Evolutionary conservation across 2,888 invertebrate species (phyloP), one percentile per base, ranked within the genome.

Genomic region (Periphyllus acericola): DNA sequence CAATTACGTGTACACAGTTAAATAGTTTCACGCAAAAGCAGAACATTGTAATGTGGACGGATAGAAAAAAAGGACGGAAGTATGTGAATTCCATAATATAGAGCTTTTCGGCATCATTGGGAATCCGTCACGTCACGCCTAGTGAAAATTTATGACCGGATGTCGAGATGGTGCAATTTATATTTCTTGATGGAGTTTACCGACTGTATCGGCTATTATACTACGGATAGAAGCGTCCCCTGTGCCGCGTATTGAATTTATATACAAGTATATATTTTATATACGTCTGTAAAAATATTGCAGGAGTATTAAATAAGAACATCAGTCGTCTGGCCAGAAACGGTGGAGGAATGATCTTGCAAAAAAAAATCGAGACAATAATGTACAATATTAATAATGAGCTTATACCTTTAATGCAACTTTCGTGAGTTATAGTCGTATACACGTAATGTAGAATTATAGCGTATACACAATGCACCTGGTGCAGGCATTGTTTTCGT

Each of bases 121-220:
- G 9, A 55, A n/a, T 17, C 46, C 32, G n/a, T 52, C 46, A 72
- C 32, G n/a, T 52, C 46, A 72, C 52, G 17, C n/a, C 52, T 34
- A 17, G 34, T 55, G n/a, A 36, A 83, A 72, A 83, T 72, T 17
- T 55, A 83, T 34, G 52, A 72, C 72, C 72, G 83, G 83, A 83
- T 34, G 72, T 72, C 19, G 36, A 34, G 29, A 72, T 3, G 36
- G 36, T 25, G 29, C 21, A 36, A 75, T 83, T 83, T 75, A 83
- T 75, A 40, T 75, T 72, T 60, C 74, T 60, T 29, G 36, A 75
- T 75, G 29, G 75, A 75, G 4, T 83, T 75, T 34, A 14, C 21
- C 60, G 40, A 60, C 32, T 52, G 71, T 52, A 32, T 25, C 52
- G 46, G 25, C n/a, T 25, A 11, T 72, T 14, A 46, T 52, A 52